Conservation (phyloP, 2,113 vertebrate species). For the Crotalus viridis region DNA sequence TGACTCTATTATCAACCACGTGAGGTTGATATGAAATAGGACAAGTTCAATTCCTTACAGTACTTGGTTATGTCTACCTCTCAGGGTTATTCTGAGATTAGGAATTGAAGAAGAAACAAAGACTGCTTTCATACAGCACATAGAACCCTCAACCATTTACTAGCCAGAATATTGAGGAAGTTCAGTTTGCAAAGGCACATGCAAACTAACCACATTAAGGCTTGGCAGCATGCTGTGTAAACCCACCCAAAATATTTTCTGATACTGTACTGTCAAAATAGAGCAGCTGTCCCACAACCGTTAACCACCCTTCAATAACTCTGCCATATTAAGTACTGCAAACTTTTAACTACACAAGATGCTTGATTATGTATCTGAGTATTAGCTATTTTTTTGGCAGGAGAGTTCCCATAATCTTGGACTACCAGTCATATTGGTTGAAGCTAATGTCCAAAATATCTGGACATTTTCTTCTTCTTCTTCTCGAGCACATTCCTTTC, state of each 20-base stretch:
- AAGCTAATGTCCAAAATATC: not conserved
- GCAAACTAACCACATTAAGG: not conserved
- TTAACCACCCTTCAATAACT: not conserved
- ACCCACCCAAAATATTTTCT: not conserved
- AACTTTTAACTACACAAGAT: not conserved
- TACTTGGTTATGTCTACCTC: not conserved
- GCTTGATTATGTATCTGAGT: not conserved
- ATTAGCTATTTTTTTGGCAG: not conserved
- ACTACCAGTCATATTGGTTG: not conserved
- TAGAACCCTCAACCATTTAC: not conserved
- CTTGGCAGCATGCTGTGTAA: not conserved
- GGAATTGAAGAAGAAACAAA: not conserved
- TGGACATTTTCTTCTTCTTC: too few relatives aligned
- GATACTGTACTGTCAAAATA: not conserved
- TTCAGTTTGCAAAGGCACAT: not conserved
- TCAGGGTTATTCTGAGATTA: not conserved
- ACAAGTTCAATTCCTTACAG: not conserved
- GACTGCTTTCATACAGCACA: not conserved
- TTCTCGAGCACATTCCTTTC: not conserved
- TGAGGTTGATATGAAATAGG: not conserved
- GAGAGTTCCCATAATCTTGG: not conserved
- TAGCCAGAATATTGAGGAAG: not conserved
- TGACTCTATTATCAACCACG: not conserved
- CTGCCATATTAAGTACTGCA: not conserved
- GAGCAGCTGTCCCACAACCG: not conserved